Percentiles rank a stretch among this genome's conserved stretches.
Conservation (phyloP, 2,797 vertebrate genomes). For the Pitangus sulphuratus region DNA sequence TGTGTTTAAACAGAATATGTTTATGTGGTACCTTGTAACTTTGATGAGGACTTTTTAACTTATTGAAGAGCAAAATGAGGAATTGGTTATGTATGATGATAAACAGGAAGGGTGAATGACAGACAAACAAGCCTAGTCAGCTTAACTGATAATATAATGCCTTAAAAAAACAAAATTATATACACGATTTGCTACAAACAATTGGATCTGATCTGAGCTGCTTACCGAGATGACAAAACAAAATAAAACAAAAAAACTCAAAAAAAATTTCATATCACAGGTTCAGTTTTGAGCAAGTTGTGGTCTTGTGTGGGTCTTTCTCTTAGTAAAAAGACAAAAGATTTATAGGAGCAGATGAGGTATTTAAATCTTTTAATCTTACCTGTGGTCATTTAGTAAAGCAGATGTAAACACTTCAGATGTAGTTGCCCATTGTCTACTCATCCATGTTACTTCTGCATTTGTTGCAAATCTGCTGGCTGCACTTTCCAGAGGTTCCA, state of each 20-base stretch:
- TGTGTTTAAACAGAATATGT: neutral
- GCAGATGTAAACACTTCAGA: neutral
- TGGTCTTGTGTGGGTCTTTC: neutral
- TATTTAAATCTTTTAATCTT: neutral
- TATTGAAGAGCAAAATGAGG: neutral
- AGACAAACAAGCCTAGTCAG: neutral
- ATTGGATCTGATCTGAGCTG: neutral
- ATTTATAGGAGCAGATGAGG: neutral
- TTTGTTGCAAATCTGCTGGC: neutral
- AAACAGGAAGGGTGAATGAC: neutral
- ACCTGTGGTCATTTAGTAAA: neutral
- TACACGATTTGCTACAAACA: neutral
- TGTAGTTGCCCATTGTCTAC: neutral
- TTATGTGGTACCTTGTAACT: neutral
- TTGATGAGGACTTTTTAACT: rapidly evolving
- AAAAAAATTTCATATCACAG: neutral
- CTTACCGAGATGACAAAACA: neutral
- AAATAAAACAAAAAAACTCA: too few relatives aligned
- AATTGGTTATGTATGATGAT: neutral
- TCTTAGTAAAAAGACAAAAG: neutral
- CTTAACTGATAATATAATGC: neutral
- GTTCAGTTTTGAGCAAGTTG: neutral
- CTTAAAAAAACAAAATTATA: rapidly evolving
- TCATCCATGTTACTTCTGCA: rapidly evolving
- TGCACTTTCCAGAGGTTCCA: neutral